Base-by-base conservation (phyloP, 2,888 invertebrate species). In the Cantharis lateralis region DNA sequence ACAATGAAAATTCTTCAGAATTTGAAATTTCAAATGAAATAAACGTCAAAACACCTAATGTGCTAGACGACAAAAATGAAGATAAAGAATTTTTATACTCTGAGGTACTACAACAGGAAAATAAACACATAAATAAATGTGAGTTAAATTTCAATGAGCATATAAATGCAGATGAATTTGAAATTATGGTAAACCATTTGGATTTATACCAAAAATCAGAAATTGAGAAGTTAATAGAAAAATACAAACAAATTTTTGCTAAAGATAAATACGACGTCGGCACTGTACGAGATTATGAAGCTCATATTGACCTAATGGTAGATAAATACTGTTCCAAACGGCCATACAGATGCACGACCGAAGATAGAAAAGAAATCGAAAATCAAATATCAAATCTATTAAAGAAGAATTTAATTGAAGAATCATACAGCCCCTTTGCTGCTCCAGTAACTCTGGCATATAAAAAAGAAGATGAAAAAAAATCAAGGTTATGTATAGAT, bases 351-450 rank as follows among this genome's bases (percentile, higher is more conserved):
- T 64, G 64, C 64, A 64, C 64, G 3, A 16, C 16, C 18, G 64
- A 26, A 26, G 26, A 26, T 26, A 26, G 10, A 10, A 26, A 26
- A 26, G 26, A 26, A 26, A 26, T 69, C 5, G 28, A 69, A 69
- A 4, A n/a, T n/a, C 18, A 16, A 28, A 69, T 69, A 26, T 26
- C 24, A 15, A 20, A 69, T 7, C 28, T 69, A 24, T 26, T 28
- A 69, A 15, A 28, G n/a, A 15, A 24, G n/a, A 28, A 69, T 20
- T 28, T 69, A n/a, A 69, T 69, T n/a, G 69, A 69, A n/a, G 69
- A 69, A 11, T 69, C n/a, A 5, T 13, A 69, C 15, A 26, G 26
- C 13, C 69, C 69, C 3, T 69, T 26, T 13, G 69, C 69, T 13
- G 24, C 69, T 11, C 69, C 20, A 16, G 28, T 69, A 5, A 69